A percentile compares a stretch with the other conserved stretches of the same genome.
Evolutionary conservation across 2,888 invertebrate genomes (phyloP).

Genomic region (Tipula lateralis): DNA sequence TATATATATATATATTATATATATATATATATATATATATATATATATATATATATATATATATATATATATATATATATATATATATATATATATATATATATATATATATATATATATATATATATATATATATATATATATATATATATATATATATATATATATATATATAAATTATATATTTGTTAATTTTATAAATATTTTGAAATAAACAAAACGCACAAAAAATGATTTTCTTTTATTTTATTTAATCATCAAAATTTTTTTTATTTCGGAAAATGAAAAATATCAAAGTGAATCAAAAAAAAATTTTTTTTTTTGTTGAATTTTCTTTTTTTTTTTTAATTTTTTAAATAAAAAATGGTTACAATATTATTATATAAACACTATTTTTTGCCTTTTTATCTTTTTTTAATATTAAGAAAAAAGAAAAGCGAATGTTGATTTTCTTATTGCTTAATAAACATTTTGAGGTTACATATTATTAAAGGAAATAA

Average conservation of each 20-base stretch:
- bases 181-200: constrained; percentile 20
- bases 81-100: background rate
- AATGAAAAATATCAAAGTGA: constrained; percentile 24
- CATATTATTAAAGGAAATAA: constrained; percentile 15
- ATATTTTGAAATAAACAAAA: constrained; percentile 24
- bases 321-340: constrained; percentile 12
- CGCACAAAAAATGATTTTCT: constrained; percentile 9
- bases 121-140: background rate
- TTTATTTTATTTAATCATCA: constrained; percentile 24
- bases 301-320: constrained; percentile 1
- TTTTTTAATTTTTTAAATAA: background rate
- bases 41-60: background rate
- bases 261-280: constrained; percentile 7
- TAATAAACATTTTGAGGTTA: constrained; percentile 19
- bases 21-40: background rate
- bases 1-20: background rate
- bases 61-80: background rate
- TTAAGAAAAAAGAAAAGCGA: constrained; percentile 24
- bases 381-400: constrained; percentile 24
- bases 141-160: background rate
- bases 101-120: background rate
- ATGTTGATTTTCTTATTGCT: constrained; percentile 24
- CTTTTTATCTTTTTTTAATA: constrained; percentile 24
- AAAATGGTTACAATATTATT: constrained; percentile 24
- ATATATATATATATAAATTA: background rate